Conservation (phyloP, 1,140 invertebrate species). For the Lutraria rhynchaena region DNA sequence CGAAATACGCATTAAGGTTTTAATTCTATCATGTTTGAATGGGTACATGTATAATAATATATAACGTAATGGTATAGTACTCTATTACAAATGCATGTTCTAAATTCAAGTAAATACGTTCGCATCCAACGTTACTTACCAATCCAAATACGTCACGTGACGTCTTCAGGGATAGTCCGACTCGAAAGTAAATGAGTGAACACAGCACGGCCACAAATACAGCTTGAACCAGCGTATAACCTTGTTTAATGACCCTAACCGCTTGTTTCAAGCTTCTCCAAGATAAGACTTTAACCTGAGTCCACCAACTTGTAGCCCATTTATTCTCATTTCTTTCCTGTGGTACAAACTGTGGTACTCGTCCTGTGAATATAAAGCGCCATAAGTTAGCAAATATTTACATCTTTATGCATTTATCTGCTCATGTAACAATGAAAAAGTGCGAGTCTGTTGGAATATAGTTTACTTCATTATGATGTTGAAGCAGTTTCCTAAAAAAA, state of each 20-base stretch:
- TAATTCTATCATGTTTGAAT: no score
- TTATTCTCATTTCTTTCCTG: neutral
- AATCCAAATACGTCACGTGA: conserved; percentile 91
- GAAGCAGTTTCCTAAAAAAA: no score
- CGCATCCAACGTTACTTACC: conserved; percentile 80
- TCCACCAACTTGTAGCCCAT: conserved; percentile 25
- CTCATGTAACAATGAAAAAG: no score
- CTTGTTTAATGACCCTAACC: conserved; percentile 89
- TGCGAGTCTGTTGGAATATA: no score
- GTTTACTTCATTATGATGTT: no score
- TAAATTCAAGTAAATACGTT: no score
- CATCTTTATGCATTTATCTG: neutral
- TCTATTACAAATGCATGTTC: no score
- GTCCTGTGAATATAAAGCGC: neutral
- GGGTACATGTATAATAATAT: no score
- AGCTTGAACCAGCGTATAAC: conserved; percentile 91
- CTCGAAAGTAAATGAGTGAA: conserved; percentile 90
- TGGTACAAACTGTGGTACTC: neutral
- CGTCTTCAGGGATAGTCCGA: conserved; percentile 88
- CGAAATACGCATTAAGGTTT: no score
- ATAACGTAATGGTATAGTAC: no score
- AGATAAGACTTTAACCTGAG: conserved; percentile 84
- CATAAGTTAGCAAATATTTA: neutral
- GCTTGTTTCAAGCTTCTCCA: conserved; percentile 91
- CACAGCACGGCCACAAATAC: conserved; percentile 88